Evolutionary conservation across 2,888 invertebrate species (phyloP).

Genomic region (Podabrus alpinus): DNA sequence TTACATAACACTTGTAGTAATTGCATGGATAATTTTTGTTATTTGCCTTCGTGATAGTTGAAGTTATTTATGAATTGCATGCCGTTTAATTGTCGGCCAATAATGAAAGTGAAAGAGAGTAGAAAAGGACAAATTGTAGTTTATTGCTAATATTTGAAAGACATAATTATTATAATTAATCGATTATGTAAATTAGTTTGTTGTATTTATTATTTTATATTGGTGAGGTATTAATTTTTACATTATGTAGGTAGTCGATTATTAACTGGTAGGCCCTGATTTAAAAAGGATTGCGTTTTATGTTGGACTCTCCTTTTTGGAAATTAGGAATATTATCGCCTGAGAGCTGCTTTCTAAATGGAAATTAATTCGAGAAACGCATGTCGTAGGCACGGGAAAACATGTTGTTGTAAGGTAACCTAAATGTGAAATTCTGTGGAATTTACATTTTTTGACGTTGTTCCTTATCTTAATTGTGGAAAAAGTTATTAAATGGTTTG

Average conservation of each 20-base stretch:
- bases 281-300: neutral
- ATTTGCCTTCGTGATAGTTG: neutral
- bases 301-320: neutral
- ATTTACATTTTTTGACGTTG: neutral
- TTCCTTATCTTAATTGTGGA: neutral
- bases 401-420: neutral
- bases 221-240: neutral
- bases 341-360: neutral
- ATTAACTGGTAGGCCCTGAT: neutral
- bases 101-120: neutral
- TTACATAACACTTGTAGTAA: neutral
- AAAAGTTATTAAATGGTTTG: neutral
- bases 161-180: conserved; percentile 4
- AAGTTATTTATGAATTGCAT: neutral
- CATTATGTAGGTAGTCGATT: neutral
- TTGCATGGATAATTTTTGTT: neutral
- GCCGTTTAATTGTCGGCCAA: neutral
- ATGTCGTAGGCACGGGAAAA: neutral
- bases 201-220: too few relatives aligned
- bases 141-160: neutral
- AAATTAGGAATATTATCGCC: neutral
- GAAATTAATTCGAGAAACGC: neutral
- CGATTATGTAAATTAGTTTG: neutral
- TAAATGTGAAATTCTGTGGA: neutral
- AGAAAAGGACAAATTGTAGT: neutral